These are phyloP conservation scores for Caenorhabditis brenneri DNA, from an alignment of 1,140 invertebrate genomes.

Conservation along the genomic window DNA sequence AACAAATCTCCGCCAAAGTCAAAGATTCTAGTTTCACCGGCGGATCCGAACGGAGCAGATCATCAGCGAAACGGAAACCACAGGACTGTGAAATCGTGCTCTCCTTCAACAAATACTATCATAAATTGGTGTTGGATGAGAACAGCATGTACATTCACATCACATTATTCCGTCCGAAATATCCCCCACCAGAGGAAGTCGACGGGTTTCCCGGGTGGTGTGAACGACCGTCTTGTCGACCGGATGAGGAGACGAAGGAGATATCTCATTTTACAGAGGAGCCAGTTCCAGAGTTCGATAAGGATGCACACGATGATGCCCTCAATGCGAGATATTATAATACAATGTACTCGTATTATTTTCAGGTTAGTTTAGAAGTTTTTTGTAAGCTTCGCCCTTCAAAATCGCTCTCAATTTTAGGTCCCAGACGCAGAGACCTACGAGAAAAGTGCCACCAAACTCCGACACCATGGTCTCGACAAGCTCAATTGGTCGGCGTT, in stretches of 20 bases:
- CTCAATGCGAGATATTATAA: slow-evolving; percentile 8
- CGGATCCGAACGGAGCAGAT: neutral
- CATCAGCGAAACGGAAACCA: neutral
- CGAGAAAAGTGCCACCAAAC: slow-evolving; percentile 62
- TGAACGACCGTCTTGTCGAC: neutral
- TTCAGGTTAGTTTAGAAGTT: slow-evolving; percentile 46
- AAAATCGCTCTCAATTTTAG: slow-evolving; percentile 67
- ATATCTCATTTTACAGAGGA: too few relatives aligned
- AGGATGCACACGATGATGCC: neutral
- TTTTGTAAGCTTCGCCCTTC: neutral
- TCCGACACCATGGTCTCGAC: slow-evolving; percentile 66
- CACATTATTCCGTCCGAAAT: neutral
- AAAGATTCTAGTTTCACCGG: neutral
- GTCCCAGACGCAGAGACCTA: slow-evolving; percentile 63
- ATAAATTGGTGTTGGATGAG: neutral
- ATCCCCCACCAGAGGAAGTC: neutral
- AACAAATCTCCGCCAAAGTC: neutral
- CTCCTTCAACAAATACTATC: slow-evolving; percentile 29
- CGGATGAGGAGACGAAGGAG: too few relatives aligned
- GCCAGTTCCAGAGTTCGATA: slow-evolving; percentile 32
- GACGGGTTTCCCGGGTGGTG: neutral
- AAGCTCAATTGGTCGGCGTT: slow-evolving; percentile 65
- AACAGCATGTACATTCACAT: neutral
- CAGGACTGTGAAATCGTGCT: neutral
- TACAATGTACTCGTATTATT: neutral